Percentiles rank a stretch among this genome's conserved stretches.
Conservation (phyloP, 2,797 vertebrate genomes). For the Cynopterus sphinx region DNA sequence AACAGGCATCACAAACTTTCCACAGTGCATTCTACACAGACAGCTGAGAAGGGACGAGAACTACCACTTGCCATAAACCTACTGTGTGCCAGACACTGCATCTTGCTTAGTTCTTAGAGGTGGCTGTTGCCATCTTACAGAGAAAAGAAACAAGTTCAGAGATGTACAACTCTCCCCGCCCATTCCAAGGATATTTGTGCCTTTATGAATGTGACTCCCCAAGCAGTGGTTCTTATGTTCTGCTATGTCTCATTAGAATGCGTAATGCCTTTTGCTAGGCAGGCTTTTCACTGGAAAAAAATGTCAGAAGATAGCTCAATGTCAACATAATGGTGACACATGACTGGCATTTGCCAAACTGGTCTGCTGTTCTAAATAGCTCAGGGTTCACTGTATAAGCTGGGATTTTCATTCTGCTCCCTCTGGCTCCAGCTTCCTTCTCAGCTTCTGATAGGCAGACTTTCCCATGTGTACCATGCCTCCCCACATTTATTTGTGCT, state of each 20-base stretch:
- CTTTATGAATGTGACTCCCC: not conserved
- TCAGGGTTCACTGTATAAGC: not conserved
- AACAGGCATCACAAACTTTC: not conserved
- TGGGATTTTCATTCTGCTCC: not conserved
- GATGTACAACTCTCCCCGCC: not conserved
- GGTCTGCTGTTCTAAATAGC: not conserved
- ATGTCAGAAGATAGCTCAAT: not conserved
- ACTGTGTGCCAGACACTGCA: not conserved
- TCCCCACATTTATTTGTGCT: not conserved
- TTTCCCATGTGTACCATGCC: not conserved
- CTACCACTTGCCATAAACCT: not conserved
- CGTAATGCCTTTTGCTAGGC: not conserved
- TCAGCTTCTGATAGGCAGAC: not conserved
- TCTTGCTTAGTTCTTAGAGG: not conserved
- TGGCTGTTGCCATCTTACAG: not conserved
- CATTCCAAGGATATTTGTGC: not conserved
- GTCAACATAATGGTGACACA: not conserved
- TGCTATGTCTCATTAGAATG: not conserved
- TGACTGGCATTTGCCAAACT: not conserved
- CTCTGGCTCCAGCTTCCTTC: not conserved
- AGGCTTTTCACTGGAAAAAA: not conserved
- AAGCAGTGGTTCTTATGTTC: fast-evolving
- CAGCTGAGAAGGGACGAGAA: not conserved
- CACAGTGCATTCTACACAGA: not conserved
- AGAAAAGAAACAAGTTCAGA: not conserved